Base-by-base conservation (phyloP, 2,888 invertebrate genomes). In the Mayetiola destructor region DNA sequence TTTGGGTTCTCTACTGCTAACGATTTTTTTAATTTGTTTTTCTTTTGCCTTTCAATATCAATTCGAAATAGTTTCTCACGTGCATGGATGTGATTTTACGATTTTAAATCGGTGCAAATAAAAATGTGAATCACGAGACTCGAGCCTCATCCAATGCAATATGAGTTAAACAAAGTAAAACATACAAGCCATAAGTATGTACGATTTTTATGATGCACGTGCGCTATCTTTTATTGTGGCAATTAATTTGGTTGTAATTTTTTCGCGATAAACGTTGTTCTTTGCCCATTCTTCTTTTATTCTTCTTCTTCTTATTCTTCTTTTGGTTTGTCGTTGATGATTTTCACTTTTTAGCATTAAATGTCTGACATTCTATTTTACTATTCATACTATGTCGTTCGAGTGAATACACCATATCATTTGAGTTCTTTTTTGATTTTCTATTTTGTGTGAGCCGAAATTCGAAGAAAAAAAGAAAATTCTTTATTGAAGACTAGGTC, bases 181-280 rank as follows among this genome's bases (percentile, higher is more conserved):
- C n/a, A n/a, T n/a, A n/a, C n/a, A n/a, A n/a, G n/a, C 23, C 27
- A 48, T 6, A 27, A n/a, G 27, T 4, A 27, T 27, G 27, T 27
- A 48, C 29, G n/a, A 48, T 27, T 27, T 48, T 39, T 39, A 40
- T 48, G 48, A 48, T 48, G 48, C 48, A 48, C 48, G 48, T 48
- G 48, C 48, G 48, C 48, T 48, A 48, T 48, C 48, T 48, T 48
- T 48, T 48, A 48, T 48, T 48, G 48, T 48, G 27, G 48, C 48
- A 48, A 48, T 48, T 48, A 48, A 48, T 48, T 48, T 48, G 48
- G 27, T 3, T 27, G 27, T 48, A 48, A 18, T 42, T n/a, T 48
- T 48, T 48, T n/a, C 16, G 48, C 48, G 18, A 6, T n/a, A 48
- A n/a, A n/a, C 4, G 18, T 39, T 39, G 20, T 40, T 48, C 27